These are phyloP conservation scores for Amblyornis subalaris DNA, from an alignment of 2,113 vertebrate genomes.

Conservation along the genomic window DNA sequence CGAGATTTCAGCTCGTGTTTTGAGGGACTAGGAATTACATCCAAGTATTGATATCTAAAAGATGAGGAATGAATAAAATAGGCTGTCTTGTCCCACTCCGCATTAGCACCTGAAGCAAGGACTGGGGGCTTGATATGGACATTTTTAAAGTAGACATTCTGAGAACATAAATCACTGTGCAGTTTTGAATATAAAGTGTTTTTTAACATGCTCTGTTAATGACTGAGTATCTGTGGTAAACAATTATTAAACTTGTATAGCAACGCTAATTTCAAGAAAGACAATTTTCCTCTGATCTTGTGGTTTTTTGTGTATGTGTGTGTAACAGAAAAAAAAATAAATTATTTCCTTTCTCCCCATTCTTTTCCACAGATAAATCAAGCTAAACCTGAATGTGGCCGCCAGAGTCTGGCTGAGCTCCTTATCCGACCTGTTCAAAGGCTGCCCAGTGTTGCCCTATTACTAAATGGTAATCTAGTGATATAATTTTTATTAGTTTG, in stretches of 20 bases:
- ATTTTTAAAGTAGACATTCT: background rate
- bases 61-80: background rate
- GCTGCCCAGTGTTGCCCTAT: conserved; percentile 90
- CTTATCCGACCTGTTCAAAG: conserved; percentile 97
- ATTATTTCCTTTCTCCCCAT: background rate
- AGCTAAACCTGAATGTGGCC: conserved; percentile 93
- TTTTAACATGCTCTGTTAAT: background rate
- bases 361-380: conserved; percentile 86
- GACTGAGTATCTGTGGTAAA: background rate
- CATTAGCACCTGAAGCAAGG: background rate
- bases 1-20: background rate
- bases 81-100: accelerated
- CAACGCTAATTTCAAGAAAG: background rate
- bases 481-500: background rate
- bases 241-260: background rate
- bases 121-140: background rate
- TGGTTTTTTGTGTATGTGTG: background rate
- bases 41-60: background rate
- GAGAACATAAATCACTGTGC: background rate
- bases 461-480: conserved; percentile 85
- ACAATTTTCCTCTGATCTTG: background rate
- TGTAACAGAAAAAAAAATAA: background rate
- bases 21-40: background rate
- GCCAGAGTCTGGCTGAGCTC: conserved; percentile 91
- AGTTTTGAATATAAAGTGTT: background rate